Evolutionary conservation across 2,113 vertebrate species (phyloP).

Genomic region (Orientallactaga bullata): DNA sequence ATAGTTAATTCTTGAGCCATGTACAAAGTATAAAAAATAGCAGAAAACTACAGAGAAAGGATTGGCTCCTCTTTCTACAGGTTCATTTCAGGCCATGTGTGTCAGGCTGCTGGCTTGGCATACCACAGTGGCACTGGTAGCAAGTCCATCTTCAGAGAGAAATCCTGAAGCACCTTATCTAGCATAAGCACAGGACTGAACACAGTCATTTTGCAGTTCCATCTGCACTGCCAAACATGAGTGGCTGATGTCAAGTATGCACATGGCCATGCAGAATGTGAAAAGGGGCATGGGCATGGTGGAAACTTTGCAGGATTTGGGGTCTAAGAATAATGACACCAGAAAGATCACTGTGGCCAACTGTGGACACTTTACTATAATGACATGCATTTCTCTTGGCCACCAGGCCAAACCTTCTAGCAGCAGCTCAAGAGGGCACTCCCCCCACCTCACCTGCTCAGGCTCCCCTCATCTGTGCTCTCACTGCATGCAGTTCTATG

Average conservation of each 20-base stretch:
- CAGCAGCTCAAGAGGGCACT: background rate
- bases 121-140: background rate
- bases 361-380: background rate
- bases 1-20: background rate
- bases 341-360: background rate
- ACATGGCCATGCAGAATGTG: background rate
- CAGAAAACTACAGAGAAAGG: background rate
- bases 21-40: background rate
- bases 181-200: conserved; percentile 89
- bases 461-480: no score
- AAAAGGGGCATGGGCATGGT: no score
- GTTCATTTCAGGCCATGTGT: background rate
- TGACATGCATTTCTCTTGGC: background rate
- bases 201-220: no score
- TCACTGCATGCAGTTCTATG: background rate
- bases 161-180: conserved; percentile 92
- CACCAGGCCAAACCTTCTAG: no score
- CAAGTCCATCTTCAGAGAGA: conserved; percentile 94
- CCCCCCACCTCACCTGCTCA: background rate
- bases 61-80: background rate
- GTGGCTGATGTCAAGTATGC: background rate
- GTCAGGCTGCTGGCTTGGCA: background rate
- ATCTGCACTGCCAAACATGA: background rate
- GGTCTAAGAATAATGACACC: background rate
- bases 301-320: background rate